These are phyloP conservation scores for Furcifer pardalis DNA, from an alignment of 2,797 vertebrate species.

Conservation along the genomic window DNA sequence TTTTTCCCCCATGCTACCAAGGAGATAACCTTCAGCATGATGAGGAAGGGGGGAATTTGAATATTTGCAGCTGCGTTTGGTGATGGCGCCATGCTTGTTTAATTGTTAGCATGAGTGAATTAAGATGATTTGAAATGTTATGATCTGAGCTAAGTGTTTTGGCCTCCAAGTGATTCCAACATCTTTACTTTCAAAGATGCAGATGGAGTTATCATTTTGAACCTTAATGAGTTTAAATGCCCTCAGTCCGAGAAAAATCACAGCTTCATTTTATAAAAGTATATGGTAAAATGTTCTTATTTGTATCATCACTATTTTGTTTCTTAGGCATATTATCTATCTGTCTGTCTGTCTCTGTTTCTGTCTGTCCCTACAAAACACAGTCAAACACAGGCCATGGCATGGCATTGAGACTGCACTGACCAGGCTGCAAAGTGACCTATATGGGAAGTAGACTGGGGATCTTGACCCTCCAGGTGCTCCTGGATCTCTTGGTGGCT, in stretches of 20 bases:
- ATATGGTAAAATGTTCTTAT: neutral
- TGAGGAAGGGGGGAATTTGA: slow-evolving; percentile 83
- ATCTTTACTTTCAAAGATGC: slow-evolving; percentile 46
- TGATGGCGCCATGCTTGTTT: slow-evolving; percentile 67
- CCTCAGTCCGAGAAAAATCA: neutral
- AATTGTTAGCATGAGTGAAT: slow-evolving; percentile 72
- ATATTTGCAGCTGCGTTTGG: slow-evolving; percentile 77
- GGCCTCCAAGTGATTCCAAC: slow-evolving; percentile 58
- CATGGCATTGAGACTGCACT: too few species aligned
- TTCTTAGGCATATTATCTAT: neutral
- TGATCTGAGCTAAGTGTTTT: slow-evolving; percentile 63
- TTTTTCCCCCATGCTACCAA: slow-evolving; percentile 79
- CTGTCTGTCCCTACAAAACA: too few species aligned
- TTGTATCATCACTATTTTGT: neutral
- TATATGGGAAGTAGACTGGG: too few species aligned
- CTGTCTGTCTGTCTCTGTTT: too few species aligned
- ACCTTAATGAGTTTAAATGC: too few species aligned
- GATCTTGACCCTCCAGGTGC: too few species aligned
- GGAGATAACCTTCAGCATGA: slow-evolving; percentile 99
- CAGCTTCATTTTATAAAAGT: too few species aligned
- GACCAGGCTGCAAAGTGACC: too few species aligned
- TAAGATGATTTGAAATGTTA: slow-evolving; percentile 67
- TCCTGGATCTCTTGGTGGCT: too few species aligned
- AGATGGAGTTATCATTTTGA: too few species aligned
- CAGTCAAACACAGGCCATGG: too few species aligned